Conservation (phyloP, 2,113 vertebrate genomes). For the Crypturellus undulatus region DNA sequence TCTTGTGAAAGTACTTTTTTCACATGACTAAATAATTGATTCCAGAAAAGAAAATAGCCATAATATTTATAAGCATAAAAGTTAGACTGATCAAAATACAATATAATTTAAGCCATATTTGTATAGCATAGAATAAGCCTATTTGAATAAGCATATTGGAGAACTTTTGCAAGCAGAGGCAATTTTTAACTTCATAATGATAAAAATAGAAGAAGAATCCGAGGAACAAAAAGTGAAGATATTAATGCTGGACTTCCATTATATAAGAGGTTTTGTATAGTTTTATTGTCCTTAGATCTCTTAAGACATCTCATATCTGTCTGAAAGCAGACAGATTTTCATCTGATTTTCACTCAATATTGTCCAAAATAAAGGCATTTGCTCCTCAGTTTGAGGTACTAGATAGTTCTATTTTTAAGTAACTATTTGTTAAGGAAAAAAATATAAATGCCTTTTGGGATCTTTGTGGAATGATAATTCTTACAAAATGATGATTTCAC, state of each 20-base stretch:
- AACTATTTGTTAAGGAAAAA: not conserved
- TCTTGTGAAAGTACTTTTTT: not conserved
- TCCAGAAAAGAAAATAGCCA: not conserved
- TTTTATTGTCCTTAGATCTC: not conserved
- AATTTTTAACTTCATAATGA: not conserved
- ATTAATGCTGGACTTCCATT: not conserved
- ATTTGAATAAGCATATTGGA: not conserved
- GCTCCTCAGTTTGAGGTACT: not conserved
- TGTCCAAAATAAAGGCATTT: not conserved
- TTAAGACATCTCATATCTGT: too few relatives aligned
- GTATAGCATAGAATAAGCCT: not conserved
- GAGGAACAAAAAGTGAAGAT: not conserved
- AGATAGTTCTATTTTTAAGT: not conserved
- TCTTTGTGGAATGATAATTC: not conserved
- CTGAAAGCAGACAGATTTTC: too few relatives aligned
- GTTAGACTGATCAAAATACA: not conserved
- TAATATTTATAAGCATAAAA: not conserved
- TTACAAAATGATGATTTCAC: not conserved
- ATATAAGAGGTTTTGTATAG: not conserved
- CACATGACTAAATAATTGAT: not conserved
- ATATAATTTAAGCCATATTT: not conserved
- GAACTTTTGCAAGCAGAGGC: not conserved
- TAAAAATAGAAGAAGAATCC: not conserved
- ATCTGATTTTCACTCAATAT: too few relatives aligned
- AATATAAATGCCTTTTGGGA: not conserved